These are phyloP conservation scores for Ailurus styani DNA, from an alignment of 2,113 vertebrate genomes.

Conservation along the genomic window DNA sequence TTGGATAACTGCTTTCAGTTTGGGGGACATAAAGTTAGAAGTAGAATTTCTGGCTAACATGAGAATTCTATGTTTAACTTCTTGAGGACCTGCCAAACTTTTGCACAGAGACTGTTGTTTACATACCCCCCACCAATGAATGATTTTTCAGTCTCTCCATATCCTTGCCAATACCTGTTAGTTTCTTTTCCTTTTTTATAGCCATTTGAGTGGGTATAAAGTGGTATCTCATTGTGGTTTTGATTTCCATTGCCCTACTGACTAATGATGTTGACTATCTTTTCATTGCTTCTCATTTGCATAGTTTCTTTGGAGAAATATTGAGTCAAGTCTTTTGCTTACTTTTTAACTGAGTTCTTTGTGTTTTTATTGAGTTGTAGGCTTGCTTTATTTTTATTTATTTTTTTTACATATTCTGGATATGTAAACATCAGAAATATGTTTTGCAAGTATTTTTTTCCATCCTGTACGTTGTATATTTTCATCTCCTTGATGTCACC, in stretches of 20 bases:
- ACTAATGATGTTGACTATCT: not conserved
- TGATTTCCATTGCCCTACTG: not conserved
- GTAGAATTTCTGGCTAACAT: not conserved
- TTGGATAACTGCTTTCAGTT: not conserved
- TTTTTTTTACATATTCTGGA: not conserved
- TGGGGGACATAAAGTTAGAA: not conserved
- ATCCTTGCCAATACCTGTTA: not conserved
- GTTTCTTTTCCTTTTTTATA: not conserved
- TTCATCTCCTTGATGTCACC: not conserved
- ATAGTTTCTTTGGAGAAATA: not conserved
- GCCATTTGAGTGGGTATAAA: not conserved
- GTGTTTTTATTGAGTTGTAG: not conserved
- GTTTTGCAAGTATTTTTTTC: not conserved
- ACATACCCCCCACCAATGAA: not conserved
- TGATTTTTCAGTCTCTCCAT: not conserved
- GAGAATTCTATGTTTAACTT: not conserved
- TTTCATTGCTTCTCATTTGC: not conserved
- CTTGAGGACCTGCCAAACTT: not conserved
- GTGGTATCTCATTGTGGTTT: not conserved
- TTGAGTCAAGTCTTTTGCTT: not conserved
- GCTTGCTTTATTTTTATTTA: not conserved
- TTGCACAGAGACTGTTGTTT: not conserved
- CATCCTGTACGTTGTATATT: not conserved
- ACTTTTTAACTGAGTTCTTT: not conserved
- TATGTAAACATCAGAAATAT: not conserved